Evolutionary conservation across 2,888 invertebrate genomes (phyloP).

Genomic region (Acronicta alni): DNA sequence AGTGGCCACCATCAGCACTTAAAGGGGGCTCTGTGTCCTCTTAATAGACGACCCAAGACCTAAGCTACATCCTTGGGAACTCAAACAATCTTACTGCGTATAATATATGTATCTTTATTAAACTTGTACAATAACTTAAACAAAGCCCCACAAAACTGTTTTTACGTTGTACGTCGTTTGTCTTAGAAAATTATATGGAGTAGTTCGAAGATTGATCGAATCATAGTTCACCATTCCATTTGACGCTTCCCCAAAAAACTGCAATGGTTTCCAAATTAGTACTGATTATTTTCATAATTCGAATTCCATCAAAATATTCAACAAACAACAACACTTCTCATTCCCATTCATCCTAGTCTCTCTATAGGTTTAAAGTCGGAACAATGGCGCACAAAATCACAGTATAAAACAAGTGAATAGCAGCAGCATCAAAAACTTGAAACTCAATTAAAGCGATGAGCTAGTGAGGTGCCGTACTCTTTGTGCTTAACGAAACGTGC

Average conservation of each 20-base stretch:
- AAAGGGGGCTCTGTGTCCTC: too few species aligned
- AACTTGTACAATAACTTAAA: too few species aligned
- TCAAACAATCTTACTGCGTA: too few species aligned
- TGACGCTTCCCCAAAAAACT: background rate
- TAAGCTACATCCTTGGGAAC: too few species aligned
- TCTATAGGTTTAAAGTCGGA: slow-evolving; percentile 25
- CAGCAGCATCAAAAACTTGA: slow-evolving; percentile 63
- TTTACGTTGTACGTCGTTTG: too few species aligned
- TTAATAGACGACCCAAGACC: too few species aligned
- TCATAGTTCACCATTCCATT: background rate
- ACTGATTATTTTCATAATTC: background rate
- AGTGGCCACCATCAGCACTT: too few species aligned
- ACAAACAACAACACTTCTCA: slow-evolving; percentile 24
- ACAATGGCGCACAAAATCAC: slow-evolving; percentile 51
- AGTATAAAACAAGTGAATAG: slow-evolving; percentile 43
- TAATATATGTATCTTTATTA: too few species aligned
- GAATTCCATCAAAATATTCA: slow-evolving; percentile 21
- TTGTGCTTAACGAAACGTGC: slow-evolving; percentile 42
- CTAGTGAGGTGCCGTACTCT: slow-evolving; percentile 59
- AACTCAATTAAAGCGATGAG: slow-evolving; percentile 73
- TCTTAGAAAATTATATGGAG: too few species aligned
- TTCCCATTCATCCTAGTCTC: slow-evolving; percentile 20
- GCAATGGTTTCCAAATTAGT: background rate
- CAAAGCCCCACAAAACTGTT: too few species aligned
- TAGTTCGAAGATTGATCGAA: too few species aligned